Evolutionary conservation across 2,797 vertebrate species (phyloP), one percentile per base, ranked within the genome.

Genomic region (Crocidura indochinensis): DNA sequence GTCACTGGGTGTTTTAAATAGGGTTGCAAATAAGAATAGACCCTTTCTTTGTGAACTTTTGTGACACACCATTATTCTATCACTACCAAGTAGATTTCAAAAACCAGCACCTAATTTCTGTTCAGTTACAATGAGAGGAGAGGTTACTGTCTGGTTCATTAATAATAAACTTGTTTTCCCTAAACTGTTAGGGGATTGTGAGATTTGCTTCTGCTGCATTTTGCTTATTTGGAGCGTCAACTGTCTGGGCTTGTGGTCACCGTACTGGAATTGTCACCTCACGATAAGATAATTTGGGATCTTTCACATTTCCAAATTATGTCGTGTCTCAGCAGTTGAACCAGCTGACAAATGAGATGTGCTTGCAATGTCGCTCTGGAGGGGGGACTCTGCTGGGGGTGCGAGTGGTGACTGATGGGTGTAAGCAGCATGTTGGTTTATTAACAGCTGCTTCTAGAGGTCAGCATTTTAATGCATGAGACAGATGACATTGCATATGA

Each of bases 211-310:
- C 49, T 4, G 26, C 24, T 38, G 60, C 1, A 1, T 56, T 88
- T 88, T 87, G 91, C 94, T 95, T 95, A 88, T 87, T 92, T 93
- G 91, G 78, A 20, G 8, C 74, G 84, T 79, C 80, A 91, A 89
- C 62, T 85, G 94, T 81, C 95, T 91, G 93, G 93, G 85, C 96
- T 95, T 96, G 94, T 91, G 95, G 90, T 60, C 44, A 29, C 74
- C 44, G 49, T 53, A 31, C 79, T 88, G 88, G 79, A 80, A 94
- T 76, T 86, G 71, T 83, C 96, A 96, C 94, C 94, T 88, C 75
- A 10, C 87, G 49, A 91, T 92, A 92, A 89, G 80, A 56, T 91
- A 93, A 96, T 96, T 93, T 97, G 95, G 92, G 71, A 94, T 97
- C 91, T 95, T 97, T 84, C 72, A 81, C 64, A 46, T 96, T 96